Base-by-base conservation (phyloP, 2,113 vertebrate species). In the Tychaedon coryphoeus region DNA sequence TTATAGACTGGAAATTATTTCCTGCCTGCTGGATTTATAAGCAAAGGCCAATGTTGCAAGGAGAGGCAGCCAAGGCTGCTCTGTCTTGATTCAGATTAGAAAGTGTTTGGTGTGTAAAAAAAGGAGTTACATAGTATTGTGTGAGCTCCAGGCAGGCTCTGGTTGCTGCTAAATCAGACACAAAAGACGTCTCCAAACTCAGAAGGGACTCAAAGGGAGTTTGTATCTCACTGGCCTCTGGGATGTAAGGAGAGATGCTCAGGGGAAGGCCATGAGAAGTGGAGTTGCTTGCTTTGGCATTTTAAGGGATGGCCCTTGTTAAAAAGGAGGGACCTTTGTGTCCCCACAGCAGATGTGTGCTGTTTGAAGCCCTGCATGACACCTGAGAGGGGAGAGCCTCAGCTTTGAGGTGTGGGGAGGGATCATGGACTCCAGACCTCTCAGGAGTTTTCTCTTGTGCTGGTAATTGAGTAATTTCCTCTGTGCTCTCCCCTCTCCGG, bases 381-480 rank as follows among this genome's bases (percentile, higher is more conserved):
- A 5, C 75, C 82, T 83, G 84, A 28, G 72, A 33, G 65, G 88
- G 78, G 69, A 93, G 40, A 92, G 69, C 25, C 85, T 77, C 71
- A 91, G 67, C 73, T 80, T 40, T 31, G 48, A 86, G 77, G 47
- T 86, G 75, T 73, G 48, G 48, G 50, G 71, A 70, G 42, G 54
- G 73, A 77, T 48, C 58, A 20, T 56, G 74, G 94, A 40, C 83
- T 90, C 69, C 86, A 78, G 81, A 42, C 61, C 84, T 94, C 82
- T 86, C 36, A 57, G 71, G 81, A 85, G 24, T 84, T 95, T 89
- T 90, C 72, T 91, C 74, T 89, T 93, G 50, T 95, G 76, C 65
- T 93, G 67, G 73, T 77, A 95, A 88, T 61, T 76, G 72, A 95
- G 83, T 87, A 42, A 93, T 95, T 96, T 95, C 92, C 93, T 94